Percentiles rank a stretch among this genome's conserved stretches.
phyloP scores from a whole-genome alignment of 1,140 invertebrate species.

The Rhyzopertha dominica region DNA sequence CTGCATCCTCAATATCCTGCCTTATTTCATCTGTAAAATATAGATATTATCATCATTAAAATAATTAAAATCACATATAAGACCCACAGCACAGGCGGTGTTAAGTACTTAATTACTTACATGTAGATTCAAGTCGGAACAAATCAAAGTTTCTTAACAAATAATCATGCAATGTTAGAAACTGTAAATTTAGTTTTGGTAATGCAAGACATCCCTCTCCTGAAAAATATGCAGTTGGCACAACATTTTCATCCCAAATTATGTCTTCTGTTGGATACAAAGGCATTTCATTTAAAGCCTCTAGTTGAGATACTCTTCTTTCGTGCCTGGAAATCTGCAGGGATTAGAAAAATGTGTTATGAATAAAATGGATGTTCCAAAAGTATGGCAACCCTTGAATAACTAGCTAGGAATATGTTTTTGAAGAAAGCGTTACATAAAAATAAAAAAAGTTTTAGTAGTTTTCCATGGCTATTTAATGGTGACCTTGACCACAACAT shows the following conservation, averaged over 20 bases:
- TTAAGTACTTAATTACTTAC: too few relatives aligned
- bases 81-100: too few relatives aligned
- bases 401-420: too few relatives aligned
- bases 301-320: conserved; percentile 82
- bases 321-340: conserved; percentile 79
- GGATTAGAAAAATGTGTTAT: conserved; percentile 8
- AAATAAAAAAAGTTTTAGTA: too few relatives aligned
- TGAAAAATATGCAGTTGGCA: conserved; percentile 95
- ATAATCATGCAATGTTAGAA: conserved; percentile 98
- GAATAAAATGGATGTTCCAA: background rate
- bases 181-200: conserved; percentile 97
- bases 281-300: conserved; percentile 96
- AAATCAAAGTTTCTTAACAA: conserved; percentile 95
- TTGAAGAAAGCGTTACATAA: too few relatives aligned
- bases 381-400: background rate
- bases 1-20: conserved; percentile 96
- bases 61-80: background rate
- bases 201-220: conserved; percentile 92
- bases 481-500: too few relatives aligned
- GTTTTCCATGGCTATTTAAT: too few relatives aligned
- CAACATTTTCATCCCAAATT: conserved; percentile 99
- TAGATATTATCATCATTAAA: background rate
- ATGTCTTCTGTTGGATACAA: conserved; percentile 97
- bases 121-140: conserved; percentile 96
- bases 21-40: conserved; percentile 84